Evolutionary conservation across 2,797 vertebrate genomes (phyloP).

Genomic region (Tenualosa thibaudeaui): DNA sequence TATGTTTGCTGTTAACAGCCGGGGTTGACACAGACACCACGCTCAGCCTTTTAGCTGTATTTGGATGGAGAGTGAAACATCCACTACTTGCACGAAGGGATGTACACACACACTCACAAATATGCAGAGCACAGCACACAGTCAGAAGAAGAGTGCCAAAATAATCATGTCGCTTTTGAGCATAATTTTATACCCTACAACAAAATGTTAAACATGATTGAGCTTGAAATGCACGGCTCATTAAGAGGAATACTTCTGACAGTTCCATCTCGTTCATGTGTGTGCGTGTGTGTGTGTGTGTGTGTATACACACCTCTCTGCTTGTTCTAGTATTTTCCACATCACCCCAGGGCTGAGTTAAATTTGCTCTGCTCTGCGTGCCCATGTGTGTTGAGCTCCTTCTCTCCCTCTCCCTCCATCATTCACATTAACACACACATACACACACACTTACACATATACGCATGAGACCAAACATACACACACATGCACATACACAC

Average conservation of each 20-base stretch:
- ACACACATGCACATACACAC: no score
- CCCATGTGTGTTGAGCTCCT: not conserved
- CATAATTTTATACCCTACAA: not conserved
- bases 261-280: not conserved
- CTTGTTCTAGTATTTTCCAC: not conserved
- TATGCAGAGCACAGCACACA: not conserved
- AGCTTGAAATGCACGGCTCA: not conserved
- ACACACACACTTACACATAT: not conserved
- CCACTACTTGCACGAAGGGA: no score
- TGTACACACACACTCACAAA: not conserved
- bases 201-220: not conserved
- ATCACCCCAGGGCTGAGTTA: not conserved
- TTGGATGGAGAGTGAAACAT: not conserved
- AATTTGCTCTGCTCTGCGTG: not conserved
- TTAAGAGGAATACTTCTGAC: not conserved
- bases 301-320: not conserved
- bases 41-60: not conserved
- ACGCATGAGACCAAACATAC: not conserved
- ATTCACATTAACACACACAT: not conserved
- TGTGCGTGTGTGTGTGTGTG: not conserved
- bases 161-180: not conserved
- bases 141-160: not conserved
- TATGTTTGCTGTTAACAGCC: not conserved
- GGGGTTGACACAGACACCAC: not conserved
- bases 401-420: not conserved